Percentiles rank a stretch among this genome's conserved stretches.
Conservation (phyloP, 1,140 invertebrate genomes). For the Epicauta chinensis region DNA sequence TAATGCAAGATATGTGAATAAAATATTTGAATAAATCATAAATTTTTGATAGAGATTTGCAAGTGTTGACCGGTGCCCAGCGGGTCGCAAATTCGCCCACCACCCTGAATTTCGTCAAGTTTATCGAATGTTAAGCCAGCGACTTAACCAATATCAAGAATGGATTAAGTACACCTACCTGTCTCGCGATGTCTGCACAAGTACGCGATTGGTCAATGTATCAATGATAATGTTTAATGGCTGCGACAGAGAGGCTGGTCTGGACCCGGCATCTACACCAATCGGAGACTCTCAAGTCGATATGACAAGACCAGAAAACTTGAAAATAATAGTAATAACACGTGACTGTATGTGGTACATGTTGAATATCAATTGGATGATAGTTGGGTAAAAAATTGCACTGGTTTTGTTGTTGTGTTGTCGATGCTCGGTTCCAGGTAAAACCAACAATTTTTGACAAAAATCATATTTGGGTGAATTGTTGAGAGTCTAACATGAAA, state of each 20-base stretch:
- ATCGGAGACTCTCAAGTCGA: conserved; percentile 1
- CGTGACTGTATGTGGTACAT: conserved; percentile 6
- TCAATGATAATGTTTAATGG: conserved; percentile 27
- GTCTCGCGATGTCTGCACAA: conserved; percentile 9
- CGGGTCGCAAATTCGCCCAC: no score
- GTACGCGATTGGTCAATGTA: conserved; percentile 13
- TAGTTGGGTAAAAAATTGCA: neutral
- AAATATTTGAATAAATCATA: no score
- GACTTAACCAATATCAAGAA: conserved; percentile 11
- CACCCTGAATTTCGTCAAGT: no score
- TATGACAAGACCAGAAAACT: no score
- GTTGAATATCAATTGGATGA: neutral
- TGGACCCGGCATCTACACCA: conserved; percentile 20
- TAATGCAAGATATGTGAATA: no score
- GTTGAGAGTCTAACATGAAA: no score
- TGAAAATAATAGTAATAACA: conserved; percentile 1
- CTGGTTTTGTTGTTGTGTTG: no score
- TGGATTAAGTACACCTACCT: conserved; percentile 17
- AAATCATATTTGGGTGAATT: no score
- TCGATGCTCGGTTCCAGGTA: no score
- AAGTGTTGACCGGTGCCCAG: no score
- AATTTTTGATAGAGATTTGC: no score
- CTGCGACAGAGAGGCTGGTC: conserved; percentile 24
- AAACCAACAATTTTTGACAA: no score
- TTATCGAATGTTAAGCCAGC: neutral